Evolutionary conservation across 2,888 invertebrate genomes (phyloP).

Genomic region (Patella ulyssiponensis): DNA sequence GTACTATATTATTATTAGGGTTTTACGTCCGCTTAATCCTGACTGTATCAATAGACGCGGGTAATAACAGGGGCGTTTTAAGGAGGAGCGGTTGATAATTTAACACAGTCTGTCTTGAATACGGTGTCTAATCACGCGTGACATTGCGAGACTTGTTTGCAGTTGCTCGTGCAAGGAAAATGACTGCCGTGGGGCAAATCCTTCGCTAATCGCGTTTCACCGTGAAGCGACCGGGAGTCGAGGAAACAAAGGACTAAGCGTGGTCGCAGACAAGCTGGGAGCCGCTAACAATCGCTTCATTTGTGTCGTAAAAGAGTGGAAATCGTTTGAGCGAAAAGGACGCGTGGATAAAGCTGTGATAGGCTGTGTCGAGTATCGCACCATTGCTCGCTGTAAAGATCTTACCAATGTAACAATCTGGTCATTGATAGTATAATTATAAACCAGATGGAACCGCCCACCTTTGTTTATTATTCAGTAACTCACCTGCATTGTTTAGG

Average conservation of each 20-base stretch:
- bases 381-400: not conserved
- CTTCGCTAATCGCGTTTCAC: constrained; percentile 5
- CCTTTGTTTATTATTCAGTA: no score
- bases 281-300: constrained; percentile 1
- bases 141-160: constrained; percentile 9
- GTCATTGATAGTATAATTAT: no score
- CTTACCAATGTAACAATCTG: no score
- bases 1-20: no score
- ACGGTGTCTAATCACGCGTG: constrained; percentile 9
- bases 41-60: not conserved
- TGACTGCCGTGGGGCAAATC: constrained; percentile 1
- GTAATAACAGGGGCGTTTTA: not conserved
- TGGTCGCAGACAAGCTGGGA: not conserved
- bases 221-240: not conserved
- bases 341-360: not conserved
- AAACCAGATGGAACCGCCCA: no score
- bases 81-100: not conserved
- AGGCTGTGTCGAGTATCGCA: not conserved
- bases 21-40: no score
- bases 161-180: not conserved
- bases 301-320: not conserved
- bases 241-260: not conserved
- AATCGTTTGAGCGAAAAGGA: constrained; percentile 3
- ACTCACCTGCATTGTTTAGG: no score
- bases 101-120: constrained; percentile 9